Base-by-base conservation (phyloP, 1,140 invertebrate genomes). In the Sarcophaga peregrina region DNA sequence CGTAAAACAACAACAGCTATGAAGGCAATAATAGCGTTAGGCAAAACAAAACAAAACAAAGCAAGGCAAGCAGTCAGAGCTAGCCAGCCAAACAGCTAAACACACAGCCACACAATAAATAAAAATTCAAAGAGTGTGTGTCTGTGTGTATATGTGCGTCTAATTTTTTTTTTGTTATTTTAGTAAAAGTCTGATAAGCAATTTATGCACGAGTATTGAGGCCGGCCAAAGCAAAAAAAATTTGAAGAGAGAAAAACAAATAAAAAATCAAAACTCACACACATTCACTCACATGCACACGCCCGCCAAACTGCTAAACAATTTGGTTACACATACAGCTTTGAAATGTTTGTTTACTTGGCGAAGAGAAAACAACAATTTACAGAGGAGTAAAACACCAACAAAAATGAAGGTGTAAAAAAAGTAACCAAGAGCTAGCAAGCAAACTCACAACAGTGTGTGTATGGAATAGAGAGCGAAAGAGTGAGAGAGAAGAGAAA, bases 171-270 rank as follows among this genome's bases (percentile, higher is more conserved):
- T 1, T 37, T 37, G 25, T 37, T 58, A 13, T 58, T 68, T 68
- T 20, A 17, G 62, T 68, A 25, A 68, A 68, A 68, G n/a, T 17
- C 17, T 68, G 62, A 68, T 68, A 68, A 68, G 62, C 62, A 68
- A 68, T n/a, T 68, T 68, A n/a, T 68, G 17, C 62, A 48, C 81
- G 75, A 48, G 68, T 72, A 82, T 54, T 82, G 81, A 82, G 81
- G 81, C 81, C 81, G 72, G 74, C 75, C 73, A 82, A 75, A 75
- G 81, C 68, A 68, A 52, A 45, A 72, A 68, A 20, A 68, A 20
- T 25, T 15, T n/a, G 62, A 20, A 20, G 17, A 68, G 62, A 68
- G 15, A 58, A 8, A 68, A 62, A 68, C 17, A 68, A 68, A 68
- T n/a, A 15, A 68, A 68, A 25, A 68, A 68, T 20, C 1, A 52